Evolutionary conservation across 2,888 invertebrate genomes (phyloP).

Genomic region (Proisotoma minuta): DNA sequence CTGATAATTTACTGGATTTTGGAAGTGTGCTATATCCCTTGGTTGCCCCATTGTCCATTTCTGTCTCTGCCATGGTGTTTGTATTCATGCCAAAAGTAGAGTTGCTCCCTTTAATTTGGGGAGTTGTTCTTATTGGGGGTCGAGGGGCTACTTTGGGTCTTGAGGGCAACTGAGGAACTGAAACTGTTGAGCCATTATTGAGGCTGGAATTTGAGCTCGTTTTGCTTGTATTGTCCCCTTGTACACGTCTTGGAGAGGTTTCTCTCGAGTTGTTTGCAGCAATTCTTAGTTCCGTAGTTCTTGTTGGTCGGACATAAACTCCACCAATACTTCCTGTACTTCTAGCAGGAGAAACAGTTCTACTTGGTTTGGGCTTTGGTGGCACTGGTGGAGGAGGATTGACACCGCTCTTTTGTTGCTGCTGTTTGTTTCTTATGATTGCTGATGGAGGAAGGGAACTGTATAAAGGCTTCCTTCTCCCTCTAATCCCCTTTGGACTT

Average conservation of each 20-base stretch:
- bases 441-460: conserved; percentile 36
- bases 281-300: conserved; percentile 40
- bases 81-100: conserved; percentile 38
- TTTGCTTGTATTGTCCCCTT: conserved; percentile 20
- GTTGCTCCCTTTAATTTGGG: conserved; percentile 34
- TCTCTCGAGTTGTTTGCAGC: conserved; percentile 39
- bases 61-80: conserved; percentile 27
- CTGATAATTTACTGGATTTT: conserved; percentile 36
- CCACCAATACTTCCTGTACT: conserved; percentile 26
- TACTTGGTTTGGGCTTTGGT: conserved; percentile 6
- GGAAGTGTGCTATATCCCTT: conserved; percentile 40
- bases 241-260: conserved; percentile 31
- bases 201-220: conserved; percentile 40
- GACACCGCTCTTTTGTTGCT: conserved; percentile 38
- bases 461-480: conserved; percentile 35
- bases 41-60: conserved; percentile 25
- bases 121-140: conserved; percentile 43
- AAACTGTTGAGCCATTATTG: no score
- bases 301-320: conserved; percentile 40
- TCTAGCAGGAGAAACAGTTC: conserved; percentile 18
- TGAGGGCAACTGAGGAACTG: no score
- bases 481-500: conserved; percentile 38
- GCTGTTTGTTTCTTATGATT: conserved; percentile 25
- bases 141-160: conserved; percentile 44
- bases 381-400: conserved; percentile 24